Evolutionary conservation across 2,113 vertebrate genomes (phyloP), one percentile per base, ranked within the genome.

Genomic region (Tiliqua scincoides): DNA sequence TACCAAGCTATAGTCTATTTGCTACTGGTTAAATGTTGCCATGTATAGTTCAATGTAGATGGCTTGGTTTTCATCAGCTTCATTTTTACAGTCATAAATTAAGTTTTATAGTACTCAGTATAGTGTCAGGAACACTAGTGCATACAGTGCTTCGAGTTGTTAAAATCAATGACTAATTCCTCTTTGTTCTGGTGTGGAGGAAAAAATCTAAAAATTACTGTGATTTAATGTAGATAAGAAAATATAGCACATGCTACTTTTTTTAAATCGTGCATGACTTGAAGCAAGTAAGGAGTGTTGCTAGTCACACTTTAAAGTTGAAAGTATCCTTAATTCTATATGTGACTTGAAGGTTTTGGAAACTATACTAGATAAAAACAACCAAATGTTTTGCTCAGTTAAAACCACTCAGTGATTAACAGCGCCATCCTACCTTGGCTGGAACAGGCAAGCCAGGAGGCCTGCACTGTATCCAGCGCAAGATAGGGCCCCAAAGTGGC

Each of bases 161-260:
- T 82, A 40, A 73, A 27, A 35, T 0, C 32, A 43, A 1, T 7
- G 52, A 1, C 20, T 6, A 0, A 84, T 63, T 43, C 1, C 52
- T 0, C 87, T 77, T 93, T 86, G 75, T 90, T 67, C 35, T 32
- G 85, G 78, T 77, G 57, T 87, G 86, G 67, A 71, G 90, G 88
- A 89, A 85, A n/a, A 62, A 74, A 61, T 71, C 5, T 27, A 84
- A 57, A 93, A 91, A 57, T 27, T 37, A 81, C 65, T 59, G 27
- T 89, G 84, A 27, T 59, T 73, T 30, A 27, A 62, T 79, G 74
- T 68, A 87, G 86, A 70, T 80, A 91, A 91, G 79, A 67, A 87
- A 88, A 91, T 88, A 54, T 79, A 15, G 4, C 87, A 54, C 65
- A 40, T 92, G 87, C 17, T 21, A 81, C 78, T 43, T 2, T 72